phyloP scores from a whole-genome alignment of 2,113 vertebrate genomes.

The Artemisiospiza belli region DNA sequence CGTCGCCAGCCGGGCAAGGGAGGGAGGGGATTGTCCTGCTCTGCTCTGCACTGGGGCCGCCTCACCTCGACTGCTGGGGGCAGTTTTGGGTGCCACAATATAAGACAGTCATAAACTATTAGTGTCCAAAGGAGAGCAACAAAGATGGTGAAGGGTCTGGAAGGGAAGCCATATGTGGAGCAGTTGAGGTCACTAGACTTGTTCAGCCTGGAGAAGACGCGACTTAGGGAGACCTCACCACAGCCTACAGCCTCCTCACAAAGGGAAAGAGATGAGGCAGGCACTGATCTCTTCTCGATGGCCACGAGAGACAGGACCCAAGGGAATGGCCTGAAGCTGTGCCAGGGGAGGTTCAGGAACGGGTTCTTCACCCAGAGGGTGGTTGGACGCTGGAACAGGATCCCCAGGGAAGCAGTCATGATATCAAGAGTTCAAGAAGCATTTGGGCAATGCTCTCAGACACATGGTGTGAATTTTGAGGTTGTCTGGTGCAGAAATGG shows the following conservation, averaged over 20 bases:
- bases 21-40: neutral
- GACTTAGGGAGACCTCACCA: neutral
- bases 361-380: neutral
- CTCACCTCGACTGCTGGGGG: neutral
- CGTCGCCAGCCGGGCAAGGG: rapidly evolving
- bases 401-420: neutral
- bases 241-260: neutral
- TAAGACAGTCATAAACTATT: neutral
- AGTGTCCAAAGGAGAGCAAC: neutral
- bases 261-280: neutral
- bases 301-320: neutral
- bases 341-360: neutral
- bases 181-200: neutral
- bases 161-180: rapidly evolving
- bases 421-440: neutral
- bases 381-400: neutral
- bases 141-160: neutral
- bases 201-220: neutral
- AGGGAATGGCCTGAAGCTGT: neutral
- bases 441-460: neutral
- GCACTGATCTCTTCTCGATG: neutral
- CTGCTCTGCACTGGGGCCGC: rapidly evolving
- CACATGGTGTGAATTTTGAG: neutral
- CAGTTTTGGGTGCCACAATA: neutral
- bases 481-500: neutral